Base-by-base conservation (phyloP, 1,140 invertebrate species). In the Drosophila athabasca region DNA sequence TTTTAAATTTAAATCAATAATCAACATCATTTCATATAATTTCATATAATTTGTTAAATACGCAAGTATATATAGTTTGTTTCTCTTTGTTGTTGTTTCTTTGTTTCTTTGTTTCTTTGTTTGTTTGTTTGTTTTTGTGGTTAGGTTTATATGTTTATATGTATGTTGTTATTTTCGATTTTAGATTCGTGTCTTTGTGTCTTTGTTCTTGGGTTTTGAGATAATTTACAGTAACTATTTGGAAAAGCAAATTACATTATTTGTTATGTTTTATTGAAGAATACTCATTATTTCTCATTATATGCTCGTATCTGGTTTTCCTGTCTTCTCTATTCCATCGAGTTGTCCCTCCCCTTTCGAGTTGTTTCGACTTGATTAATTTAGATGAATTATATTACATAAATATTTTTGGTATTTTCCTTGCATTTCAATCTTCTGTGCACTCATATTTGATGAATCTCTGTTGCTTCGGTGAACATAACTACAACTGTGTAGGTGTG, bases 301-400 rank as follows among this genome's bases (percentile, higher is more conserved):
- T 19, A 19, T 19, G 1, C 1, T 19, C 17, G 66, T 66, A 80
- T 76, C 62, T 83, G 62, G 41, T 62, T 66, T 77, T 67, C 60
- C 59, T 67, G 73, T 53, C 41, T 46, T 71, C 59, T 67, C 68
- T 53, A 31, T 46, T 71, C 31, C 59, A 50, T 44, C 29, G 24
- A 45, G 51, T 45, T 57, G 39, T 53, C n/a, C 61, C 49, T 45
- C 35, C 24, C 24, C 4, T 26, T 26, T 26, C 24, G 24, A 26
- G 24, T 26, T 26, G 4, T 22, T 65, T 49, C 46, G 44, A 58
- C 41, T 65, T 52, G 45, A 76, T 62, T 65, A 85, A 85, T 84
- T 84, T 84, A 85, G 76, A 73, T 88, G 76, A 88, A 83, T 88
- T 88, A 88, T 88, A 67, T 88, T 88, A 88, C 83, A 88, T 88